phyloP scores from a whole-genome alignment of 2,888 invertebrate genomes.

The Barypeithes pellucidus region DNA sequence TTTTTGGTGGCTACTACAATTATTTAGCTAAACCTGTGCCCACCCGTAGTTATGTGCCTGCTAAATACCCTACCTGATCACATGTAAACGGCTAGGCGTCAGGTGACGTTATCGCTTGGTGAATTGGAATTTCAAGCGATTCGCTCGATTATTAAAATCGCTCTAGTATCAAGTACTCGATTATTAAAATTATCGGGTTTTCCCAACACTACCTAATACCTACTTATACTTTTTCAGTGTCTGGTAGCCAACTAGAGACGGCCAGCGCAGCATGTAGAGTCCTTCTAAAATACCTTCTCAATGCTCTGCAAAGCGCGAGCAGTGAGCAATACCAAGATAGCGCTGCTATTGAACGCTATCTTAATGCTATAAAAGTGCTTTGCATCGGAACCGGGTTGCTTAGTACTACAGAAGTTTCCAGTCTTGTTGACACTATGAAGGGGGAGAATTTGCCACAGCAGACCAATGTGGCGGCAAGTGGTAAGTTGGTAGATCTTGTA shows the following conservation, averaged over 20 bases:
- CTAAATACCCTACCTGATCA: too few relatives aligned
- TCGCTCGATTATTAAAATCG: too few relatives aligned
- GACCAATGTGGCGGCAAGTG: constrained; percentile 53
- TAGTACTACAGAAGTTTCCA: constrained; percentile 83
- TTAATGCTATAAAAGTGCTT: constrained; percentile 80
- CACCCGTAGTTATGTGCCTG: too few relatives aligned
- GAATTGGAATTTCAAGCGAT: too few relatives aligned
- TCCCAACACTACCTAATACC: too few relatives aligned
- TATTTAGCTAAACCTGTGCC: too few relatives aligned
- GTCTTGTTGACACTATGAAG: constrained; percentile 85
- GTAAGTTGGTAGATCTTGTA: constrained; percentile 29
- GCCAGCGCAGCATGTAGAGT: constrained; percentile 81
- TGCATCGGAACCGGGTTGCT: constrained; percentile 82
- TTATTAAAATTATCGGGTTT: too few relatives aligned
- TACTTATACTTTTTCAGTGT: constrained; percentile 73
- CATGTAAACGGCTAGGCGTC: too few relatives aligned
- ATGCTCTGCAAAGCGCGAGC: constrained; percentile 64
- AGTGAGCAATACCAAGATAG: constrained; percentile 65
- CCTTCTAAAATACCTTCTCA: constrained; percentile 77
- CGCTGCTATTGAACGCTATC: constrained; percentile 73
- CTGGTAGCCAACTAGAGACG: constrained; percentile 78
- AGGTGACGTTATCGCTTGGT: too few relatives aligned
- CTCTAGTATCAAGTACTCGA: too few relatives aligned
- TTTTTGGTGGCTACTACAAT: too few relatives aligned
- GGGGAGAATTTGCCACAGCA: constrained; percentile 75